A percentile compares a stretch with the other conserved stretches of the same genome.
These are phyloP conservation scores for Agrotis puta DNA, from an alignment of 2,888 invertebrate genomes.

Conservation along the genomic window DNA sequence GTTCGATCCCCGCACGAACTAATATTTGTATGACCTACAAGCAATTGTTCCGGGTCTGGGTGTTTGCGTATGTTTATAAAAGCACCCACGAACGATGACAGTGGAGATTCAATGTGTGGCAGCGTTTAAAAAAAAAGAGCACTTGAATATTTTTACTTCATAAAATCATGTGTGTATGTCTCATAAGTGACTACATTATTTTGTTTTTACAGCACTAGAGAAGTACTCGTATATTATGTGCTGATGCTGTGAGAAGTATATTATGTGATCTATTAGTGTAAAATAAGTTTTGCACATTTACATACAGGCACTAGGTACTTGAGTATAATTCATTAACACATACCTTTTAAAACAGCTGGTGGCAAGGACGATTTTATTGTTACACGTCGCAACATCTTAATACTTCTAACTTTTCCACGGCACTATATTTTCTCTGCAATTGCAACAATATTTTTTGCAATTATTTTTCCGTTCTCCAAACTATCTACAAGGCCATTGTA, in stretches of 20 bases:
- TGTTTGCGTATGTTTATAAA: too few relatives aligned
- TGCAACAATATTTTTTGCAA: conserved; percentile 11
- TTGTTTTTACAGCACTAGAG: background rate
- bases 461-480: conserved; percentile 24
- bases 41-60: too few relatives aligned
- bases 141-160: background rate
- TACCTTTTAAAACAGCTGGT: conserved; percentile 50
- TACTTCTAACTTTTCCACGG: conserved; percentile 4
- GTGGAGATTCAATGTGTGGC: too few relatives aligned
- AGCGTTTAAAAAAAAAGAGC: too few relatives aligned
- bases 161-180: background rate
- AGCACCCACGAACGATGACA: too few relatives aligned
- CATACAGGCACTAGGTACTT: background rate
- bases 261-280: too few relatives aligned
- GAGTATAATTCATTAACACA: conserved; percentile 8
- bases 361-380: conserved; percentile 35
- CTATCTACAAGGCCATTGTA: conserved; percentile 27
- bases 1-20: too few relatives aligned
- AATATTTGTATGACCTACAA: too few relatives aligned
- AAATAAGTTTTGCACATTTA: too few relatives aligned
- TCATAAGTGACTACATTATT: background rate
- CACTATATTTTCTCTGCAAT: conserved; percentile 9
- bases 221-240: too few relatives aligned
- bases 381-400: conserved; percentile 53
- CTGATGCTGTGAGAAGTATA: too few relatives aligned